phyloP scores from a whole-genome alignment of 2,888 invertebrate species.

The Urechis unicinctus region DNA sequence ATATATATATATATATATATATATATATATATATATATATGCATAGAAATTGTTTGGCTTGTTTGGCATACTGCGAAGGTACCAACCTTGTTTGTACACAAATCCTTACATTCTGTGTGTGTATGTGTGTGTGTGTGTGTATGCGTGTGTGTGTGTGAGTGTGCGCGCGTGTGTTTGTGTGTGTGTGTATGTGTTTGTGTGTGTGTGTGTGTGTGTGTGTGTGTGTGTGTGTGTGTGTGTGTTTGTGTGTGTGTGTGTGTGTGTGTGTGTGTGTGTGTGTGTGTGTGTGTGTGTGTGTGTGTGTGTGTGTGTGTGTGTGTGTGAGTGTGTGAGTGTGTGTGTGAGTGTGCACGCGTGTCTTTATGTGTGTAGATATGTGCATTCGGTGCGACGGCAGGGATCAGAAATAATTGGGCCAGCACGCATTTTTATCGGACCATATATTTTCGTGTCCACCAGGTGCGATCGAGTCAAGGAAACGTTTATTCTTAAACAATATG shows the following conservation, averaged over 20 bases:
- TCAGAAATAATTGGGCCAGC: neutral
- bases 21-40: constrained; percentile 7
- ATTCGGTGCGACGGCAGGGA: neutral
- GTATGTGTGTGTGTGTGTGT: constrained; percentile 28
- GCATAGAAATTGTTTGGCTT: neutral
- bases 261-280: constrained; percentile 2
- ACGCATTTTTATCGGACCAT: neutral
- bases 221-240: no score
- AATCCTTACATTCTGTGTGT: neutral
- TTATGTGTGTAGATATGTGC: neutral
- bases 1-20: no score
- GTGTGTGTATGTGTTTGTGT: no score
- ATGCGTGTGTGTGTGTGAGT: no score
- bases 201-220: constrained; percentile 6
- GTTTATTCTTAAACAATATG: no score
- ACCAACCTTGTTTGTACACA: neutral
- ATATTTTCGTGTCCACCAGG: no score
- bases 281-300: constrained; percentile 1
- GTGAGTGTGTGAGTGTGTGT: constrained; percentile 1
- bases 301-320: constrained; percentile 1
- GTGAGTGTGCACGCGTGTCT: neutral
- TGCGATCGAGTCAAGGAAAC: no score
- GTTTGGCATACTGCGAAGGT: neutral
- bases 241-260: no score
- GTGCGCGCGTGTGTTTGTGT: no score